Base-by-base conservation (phyloP, 2,113 vertebrate species). In the Salvelinus sp. region DNA sequence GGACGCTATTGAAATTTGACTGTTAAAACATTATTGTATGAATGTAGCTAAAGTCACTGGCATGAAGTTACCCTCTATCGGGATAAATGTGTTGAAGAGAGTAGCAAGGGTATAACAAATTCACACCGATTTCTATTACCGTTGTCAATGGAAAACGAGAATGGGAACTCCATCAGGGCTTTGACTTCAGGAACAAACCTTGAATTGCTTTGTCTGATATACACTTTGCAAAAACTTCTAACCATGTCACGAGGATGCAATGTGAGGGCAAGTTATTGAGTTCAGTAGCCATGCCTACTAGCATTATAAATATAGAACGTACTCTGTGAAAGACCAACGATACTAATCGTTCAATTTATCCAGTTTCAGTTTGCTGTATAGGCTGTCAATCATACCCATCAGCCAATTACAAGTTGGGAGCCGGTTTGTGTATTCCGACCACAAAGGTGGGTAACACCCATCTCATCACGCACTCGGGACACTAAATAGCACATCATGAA, bases 81-180 rank as follows among this genome's bases (percentile, higher is more conserved):
- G 2, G 38, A 38, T 38, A 38, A 38, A 9, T 38, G 38, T 38
- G 33, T 38, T 38, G 2, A 38, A 38, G 38, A 38, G 7, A 38
- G 9, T 38, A 38, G 6, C 7, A 38, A 38, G 38, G 38, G 38
- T 38, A 38, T 9, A 38, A 38, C 38, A 38, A 38, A 38, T 38
- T 38, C 38, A 9, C 38, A 38, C 38, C 1, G 38, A 38, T 38
- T 38, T 7, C 7, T 9, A 38, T 92, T 82, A 92, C 92, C 92
- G 0, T 14, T 73, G 68, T 94, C 95, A 88, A 93, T 88, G 79
- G 89, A 91, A 89, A 94, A 94, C 76, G 92, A 90, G 63, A 94
- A 90, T 25, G 95, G 93, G 68, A 94, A 95, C 47, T 97, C 96
- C 81, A 95, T 90, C 75, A 97, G 85, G 1, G 95, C 93, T 88